Conservation (phyloP, 2,888 invertebrate genomes). For the Tromatobia lineatoria region DNA sequence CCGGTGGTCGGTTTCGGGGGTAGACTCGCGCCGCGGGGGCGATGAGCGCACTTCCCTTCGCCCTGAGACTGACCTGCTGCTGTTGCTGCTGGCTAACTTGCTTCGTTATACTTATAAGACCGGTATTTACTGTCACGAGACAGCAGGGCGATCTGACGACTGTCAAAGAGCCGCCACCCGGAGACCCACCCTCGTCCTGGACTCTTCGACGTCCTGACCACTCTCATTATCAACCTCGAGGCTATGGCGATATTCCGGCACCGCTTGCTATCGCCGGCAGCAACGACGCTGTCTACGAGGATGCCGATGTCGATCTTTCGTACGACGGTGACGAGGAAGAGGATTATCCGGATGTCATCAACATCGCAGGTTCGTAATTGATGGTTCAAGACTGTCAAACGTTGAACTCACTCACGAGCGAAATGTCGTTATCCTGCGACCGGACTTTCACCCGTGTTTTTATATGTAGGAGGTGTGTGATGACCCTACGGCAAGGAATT, state of each 20-base stretch:
- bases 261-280: conserved; percentile 56
- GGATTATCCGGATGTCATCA: conserved; percentile 80
- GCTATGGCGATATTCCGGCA: conserved; percentile 49
- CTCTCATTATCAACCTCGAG: conserved; percentile 72
- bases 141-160: conserved; percentile 7
- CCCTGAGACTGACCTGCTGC: conserved; percentile 83
- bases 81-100: conserved; percentile 82
- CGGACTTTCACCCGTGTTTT: conserved; percentile 16
- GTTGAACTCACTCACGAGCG: conserved; percentile 26
- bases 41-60: conserved; percentile 85
- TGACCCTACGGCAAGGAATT: background rate
- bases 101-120: conserved; percentile 79
- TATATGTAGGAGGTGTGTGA: background rate
- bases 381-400: background rate
- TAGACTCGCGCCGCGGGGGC: conserved; percentile 85
- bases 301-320: conserved; percentile 67
- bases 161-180: conserved; percentile 1
- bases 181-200: conserved; percentile 36
- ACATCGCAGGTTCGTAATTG: conserved; percentile 83
- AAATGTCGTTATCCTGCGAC: conserved; percentile 6
- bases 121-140: conserved; percentile 57
- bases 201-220: conserved; percentile 63
- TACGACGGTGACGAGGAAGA: conserved; percentile 83
- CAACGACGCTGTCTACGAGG: conserved; percentile 67
- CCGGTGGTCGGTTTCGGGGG: conserved; percentile 85